Evolutionary conservation across 2,888 invertebrate genomes (phyloP).

Genomic region (Rhagonycha lutea): DNA sequence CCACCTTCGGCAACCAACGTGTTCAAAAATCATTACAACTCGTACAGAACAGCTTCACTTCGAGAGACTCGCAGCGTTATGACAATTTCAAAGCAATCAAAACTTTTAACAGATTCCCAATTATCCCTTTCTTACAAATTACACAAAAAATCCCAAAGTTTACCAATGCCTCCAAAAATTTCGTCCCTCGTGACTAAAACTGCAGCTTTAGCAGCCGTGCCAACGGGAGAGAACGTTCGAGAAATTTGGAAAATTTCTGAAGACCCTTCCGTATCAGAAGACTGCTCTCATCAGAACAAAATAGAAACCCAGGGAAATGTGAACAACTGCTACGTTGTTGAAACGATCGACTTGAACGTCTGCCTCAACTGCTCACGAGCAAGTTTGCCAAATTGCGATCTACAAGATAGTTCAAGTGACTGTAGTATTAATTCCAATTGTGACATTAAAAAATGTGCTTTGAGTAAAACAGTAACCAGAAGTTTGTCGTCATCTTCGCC

Average conservation of each 20-base stretch:
- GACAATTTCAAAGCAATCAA: constrained; percentile 6
- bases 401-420: constrained; percentile 28
- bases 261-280: constrained; percentile 53
- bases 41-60: constrained; percentile 10
- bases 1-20: constrained; percentile 46
- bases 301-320: constrained; percentile 28
- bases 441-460: constrained; percentile 8
- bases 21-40: constrained; percentile 22
- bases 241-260: constrained; percentile 61
- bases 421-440: constrained; percentile 11
- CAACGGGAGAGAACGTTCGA: constrained; percentile 47
- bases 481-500: constrained; percentile 46
- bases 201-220: constrained; percentile 52
- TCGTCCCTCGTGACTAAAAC: constrained; percentile 48
- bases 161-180: constrained; percentile 14
- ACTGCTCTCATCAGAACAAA: constrained; percentile 38
- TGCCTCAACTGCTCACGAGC: constrained; percentile 34
- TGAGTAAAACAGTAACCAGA: constrained; percentile 26
- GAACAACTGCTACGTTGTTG: constrained; percentile 26
- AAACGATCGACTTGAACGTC: constrained; percentile 38
- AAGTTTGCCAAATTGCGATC: constrained; percentile 22
- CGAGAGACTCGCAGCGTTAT: constrained; percentile 12
- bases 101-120: constrained; percentile 23
- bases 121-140: constrained; percentile 12
- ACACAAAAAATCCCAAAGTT: constrained; percentile 6